Conservation (phyloP, 1,140 invertebrate genomes). For the Papilio aristodemus region DNA sequence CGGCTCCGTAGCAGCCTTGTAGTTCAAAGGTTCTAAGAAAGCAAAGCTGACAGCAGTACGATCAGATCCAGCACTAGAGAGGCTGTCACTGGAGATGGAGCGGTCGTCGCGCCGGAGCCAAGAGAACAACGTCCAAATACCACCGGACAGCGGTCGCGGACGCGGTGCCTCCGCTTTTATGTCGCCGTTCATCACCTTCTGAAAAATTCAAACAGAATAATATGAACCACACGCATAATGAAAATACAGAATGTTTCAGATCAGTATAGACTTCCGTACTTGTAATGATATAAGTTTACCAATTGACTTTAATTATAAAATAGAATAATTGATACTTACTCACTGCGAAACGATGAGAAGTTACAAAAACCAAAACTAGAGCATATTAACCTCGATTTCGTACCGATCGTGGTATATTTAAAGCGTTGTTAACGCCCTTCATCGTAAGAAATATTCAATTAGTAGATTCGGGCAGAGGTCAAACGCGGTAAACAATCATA, state of each 20-base stretch:
- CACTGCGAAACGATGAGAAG: slow-evolving; percentile 42
- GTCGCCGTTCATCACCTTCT: slow-evolving; percentile 68
- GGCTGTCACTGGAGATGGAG: slow-evolving; percentile 62
- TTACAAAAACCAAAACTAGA: slow-evolving; percentile 54
- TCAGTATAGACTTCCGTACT: too few species aligned
- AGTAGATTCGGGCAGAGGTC: slow-evolving; percentile 9
- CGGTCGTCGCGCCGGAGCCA: slow-evolving; percentile 68
- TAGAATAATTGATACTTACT: slow-evolving; percentile 45
- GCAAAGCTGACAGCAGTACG: slow-evolving; percentile 87
- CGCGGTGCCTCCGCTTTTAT: slow-evolving; percentile 54
- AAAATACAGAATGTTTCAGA: slow-evolving; percentile 11
- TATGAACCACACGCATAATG: too few species aligned
- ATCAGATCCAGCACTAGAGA: slow-evolving; percentile 82
- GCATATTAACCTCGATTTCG: slow-evolving; percentile 53
- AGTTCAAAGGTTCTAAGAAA: slow-evolving; percentile 81
- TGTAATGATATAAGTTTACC: too few species aligned
- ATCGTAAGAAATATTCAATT: slow-evolving; percentile 5
- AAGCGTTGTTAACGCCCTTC: slow-evolving; percentile 32
- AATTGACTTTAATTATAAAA: neutral
- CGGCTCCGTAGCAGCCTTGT: slow-evolving; percentile 59
- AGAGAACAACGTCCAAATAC: slow-evolving; percentile 68
- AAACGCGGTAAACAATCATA: slow-evolving; percentile 15
- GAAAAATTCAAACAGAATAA: slow-evolving; percentile 40
- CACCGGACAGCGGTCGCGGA: slow-evolving; percentile 64
- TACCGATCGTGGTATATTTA: slow-evolving; percentile 37